phyloP scores from a whole-genome alignment of 2,888 invertebrate genomes.

The Lydus trimaculatus region DNA sequence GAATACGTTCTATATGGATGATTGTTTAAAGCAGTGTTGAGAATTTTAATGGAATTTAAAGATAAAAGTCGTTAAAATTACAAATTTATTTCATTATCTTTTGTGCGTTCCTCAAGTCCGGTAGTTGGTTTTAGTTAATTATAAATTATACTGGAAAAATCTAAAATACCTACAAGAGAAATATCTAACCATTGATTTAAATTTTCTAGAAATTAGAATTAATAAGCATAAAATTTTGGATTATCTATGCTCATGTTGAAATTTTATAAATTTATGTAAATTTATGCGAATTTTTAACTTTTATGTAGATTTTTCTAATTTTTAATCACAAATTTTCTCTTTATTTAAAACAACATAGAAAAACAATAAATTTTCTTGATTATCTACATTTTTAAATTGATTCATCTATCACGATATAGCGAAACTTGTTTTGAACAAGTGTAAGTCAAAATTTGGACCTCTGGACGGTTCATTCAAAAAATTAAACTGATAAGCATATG shows the following conservation, averaged over 20 bases:
- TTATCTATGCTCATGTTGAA: neutral
- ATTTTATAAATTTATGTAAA: neutral
- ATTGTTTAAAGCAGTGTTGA: neutral
- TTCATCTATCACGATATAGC: too few relatives aligned
- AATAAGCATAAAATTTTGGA: neutral
- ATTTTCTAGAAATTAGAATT: neutral
- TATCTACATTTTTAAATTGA: too few relatives aligned
- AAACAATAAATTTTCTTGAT: neutral
- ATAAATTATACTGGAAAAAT: neutral
- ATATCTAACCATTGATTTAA: neutral
- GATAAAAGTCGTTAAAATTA: neutral
- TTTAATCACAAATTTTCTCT: neutral
- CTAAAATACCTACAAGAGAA: neutral
- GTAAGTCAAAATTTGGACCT: neutral
- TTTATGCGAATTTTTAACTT: neutral
- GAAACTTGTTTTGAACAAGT: too few relatives aligned
- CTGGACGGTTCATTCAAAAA: neutral
- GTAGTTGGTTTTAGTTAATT: neutral
- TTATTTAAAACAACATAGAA: neutral
- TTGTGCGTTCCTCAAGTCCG: neutral
- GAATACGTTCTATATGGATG: neutral
- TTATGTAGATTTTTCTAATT: slow-evolving; percentile 1
- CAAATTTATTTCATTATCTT: neutral
- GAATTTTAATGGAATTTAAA: neutral
- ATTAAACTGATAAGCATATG: neutral